Conservation (phyloP, 2,888 invertebrate species). For the Trimorus sp. region DNA sequence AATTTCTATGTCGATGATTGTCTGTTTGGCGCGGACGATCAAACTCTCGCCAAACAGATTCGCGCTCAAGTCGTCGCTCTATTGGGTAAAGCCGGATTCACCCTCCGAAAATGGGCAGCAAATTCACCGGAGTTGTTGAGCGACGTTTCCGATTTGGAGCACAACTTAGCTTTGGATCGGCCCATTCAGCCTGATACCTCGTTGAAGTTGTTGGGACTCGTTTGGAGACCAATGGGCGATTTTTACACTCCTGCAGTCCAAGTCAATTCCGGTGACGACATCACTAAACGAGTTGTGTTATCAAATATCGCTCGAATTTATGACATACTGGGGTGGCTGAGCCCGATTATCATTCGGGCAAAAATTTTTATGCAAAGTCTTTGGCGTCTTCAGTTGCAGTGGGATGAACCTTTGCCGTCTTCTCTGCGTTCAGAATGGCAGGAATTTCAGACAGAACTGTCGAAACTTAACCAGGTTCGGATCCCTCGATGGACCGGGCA, state of each 20-base stretch:
- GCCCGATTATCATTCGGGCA: not conserved
- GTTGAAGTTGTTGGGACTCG: no score
- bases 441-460: not conserved
- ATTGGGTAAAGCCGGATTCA: constrained; percentile 16
- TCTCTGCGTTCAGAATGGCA: not conserved
- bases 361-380: not conserved
- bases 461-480: not conserved
- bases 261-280: no score
- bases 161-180: no score
- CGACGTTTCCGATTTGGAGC: no score
- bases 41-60: not conserved
- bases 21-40: constrained; percentile 31
- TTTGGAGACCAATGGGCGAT: no score
- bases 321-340: not conserved
- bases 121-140: no score
- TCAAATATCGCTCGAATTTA: not conserved
- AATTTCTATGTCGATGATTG: constrained; percentile 42
- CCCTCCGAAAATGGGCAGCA: constrained; percentile 46
- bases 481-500: not conserved
- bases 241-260: no score
- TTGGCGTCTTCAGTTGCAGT: not conserved
- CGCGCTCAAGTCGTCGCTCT: constrained; percentile 28
- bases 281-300: not conserved
- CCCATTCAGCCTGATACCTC: no score
- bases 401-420: not conserved